Conservation (phyloP, 2,797 vertebrate genomes). For the Triplophysa bombifrons region DNA sequence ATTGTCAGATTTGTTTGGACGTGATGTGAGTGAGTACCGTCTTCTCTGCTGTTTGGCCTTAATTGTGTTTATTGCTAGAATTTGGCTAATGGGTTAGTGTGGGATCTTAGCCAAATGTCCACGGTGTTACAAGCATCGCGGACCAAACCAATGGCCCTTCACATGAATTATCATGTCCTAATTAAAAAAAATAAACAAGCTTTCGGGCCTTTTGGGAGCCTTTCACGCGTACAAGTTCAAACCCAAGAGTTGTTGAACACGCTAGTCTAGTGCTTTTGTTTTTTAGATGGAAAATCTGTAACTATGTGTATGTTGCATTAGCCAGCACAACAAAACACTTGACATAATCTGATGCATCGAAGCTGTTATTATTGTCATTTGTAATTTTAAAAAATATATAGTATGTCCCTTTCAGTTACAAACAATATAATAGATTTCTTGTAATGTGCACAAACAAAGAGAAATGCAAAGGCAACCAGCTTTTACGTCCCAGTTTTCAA, state of each 20-base stretch:
- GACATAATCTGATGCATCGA: slow-evolving; percentile 29
- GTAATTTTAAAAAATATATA: slow-evolving; percentile 19
- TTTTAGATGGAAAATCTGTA: slow-evolving; percentile 39
- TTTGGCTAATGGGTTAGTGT: slow-evolving; percentile 54
- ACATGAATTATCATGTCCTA: slow-evolving; percentile 50
- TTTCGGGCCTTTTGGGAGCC: slow-evolving; percentile 39
- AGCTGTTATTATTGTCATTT: slow-evolving; percentile 31
- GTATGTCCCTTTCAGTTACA: slow-evolving; percentile 15
- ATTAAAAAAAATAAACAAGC: slow-evolving; percentile 45
- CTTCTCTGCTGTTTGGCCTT: slow-evolving; percentile 26
- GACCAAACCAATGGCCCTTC: slow-evolving; percentile 42
- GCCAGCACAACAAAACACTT: slow-evolving; percentile 47
- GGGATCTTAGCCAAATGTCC: slow-evolving; percentile 49
- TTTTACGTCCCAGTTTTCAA: background rate
- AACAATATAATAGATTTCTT: background rate
- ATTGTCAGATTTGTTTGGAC: slow-evolving; percentile 28
- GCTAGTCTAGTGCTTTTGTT: slow-evolving; percentile 29
- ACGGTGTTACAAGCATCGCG: slow-evolving; percentile 16
- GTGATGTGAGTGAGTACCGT: slow-evolving; percentile 6
- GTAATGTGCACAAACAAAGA: background rate
- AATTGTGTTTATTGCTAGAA: slow-evolving; percentile 45
- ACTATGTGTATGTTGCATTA: slow-evolving; percentile 33
- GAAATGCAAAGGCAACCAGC: background rate
- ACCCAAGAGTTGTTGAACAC: slow-evolving; percentile 40
- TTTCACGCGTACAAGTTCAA: slow-evolving; percentile 40